phyloP scores from a whole-genome alignment of 1,140 invertebrate genomes.

The Zaprionus tsacasi region DNA sequence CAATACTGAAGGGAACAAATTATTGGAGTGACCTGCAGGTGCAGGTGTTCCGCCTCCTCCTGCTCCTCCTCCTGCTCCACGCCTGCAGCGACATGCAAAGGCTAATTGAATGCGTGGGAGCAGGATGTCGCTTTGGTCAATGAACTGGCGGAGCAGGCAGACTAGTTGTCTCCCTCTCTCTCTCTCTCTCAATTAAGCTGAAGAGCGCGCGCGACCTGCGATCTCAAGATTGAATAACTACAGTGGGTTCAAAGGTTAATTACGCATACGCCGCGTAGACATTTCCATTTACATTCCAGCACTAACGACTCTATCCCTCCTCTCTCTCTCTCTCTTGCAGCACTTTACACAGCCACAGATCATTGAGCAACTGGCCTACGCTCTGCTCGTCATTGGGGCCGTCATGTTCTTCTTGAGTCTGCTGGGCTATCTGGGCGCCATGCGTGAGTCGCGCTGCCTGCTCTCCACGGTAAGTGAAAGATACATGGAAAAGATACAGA shows the following conservation, averaged over 20 bases:
- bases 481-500: not conserved
- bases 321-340: slow-evolving; percentile 70
- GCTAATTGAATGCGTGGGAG: not conserved
- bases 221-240: slow-evolving; percentile 53
- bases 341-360: slow-evolving; percentile 87
- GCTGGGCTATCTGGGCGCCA: slow-evolving; percentile 93
- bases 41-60: not conserved
- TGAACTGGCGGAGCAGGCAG: slow-evolving; percentile 11
- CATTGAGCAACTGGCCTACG: slow-evolving; percentile 88
- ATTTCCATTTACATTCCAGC: slow-evolving; percentile 35
- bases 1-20: not conserved
- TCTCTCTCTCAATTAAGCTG: not conserved
- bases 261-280: slow-evolving; percentile 61
- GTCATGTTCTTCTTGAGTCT: slow-evolving; percentile 93
- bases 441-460: slow-evolving; percentile 92
- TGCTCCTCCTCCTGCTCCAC: not conserved
- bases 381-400: slow-evolving; percentile 91
- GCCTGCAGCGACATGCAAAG: not conserved
- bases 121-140: slow-evolving; percentile 49
- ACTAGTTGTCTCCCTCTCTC: not conserved
- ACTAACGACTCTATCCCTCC: slow-evolving; percentile 4
- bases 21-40: not conserved
- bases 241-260: slow-evolving; percentile 68
- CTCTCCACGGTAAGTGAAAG: slow-evolving; percentile 89
- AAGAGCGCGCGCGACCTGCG: not conserved